A percentile compares a stretch with the other conserved stretches of the same genome.
phyloP scores from a whole-genome alignment of 2,797 vertebrate species.

The Danio albolineatus region DNA sequence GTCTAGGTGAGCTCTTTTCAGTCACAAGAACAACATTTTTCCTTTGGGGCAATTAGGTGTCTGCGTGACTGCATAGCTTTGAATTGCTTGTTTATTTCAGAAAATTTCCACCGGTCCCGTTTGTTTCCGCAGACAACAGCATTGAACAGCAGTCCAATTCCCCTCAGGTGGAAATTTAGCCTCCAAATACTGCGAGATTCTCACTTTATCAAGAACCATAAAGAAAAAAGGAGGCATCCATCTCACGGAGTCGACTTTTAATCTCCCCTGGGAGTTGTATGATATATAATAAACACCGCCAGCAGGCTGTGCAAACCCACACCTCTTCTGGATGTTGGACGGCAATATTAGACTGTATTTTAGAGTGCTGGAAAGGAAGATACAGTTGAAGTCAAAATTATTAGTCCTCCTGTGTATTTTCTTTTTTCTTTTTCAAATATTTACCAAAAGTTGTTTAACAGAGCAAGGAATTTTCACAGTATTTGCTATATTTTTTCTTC shows the following conservation, averaged over 20 bases:
- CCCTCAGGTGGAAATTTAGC: slow-evolving; percentile 29
- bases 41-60: background rate
- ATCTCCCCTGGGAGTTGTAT: slow-evolving; percentile 37
- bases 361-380: slow-evolving; percentile 1
- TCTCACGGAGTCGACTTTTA: slow-evolving; percentile 32
- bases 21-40: background rate
- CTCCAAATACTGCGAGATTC: slow-evolving; percentile 42
- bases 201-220: slow-evolving; percentile 39
- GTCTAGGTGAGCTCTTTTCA: slow-evolving; percentile 3
- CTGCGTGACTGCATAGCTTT: background rate
- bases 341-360: background rate
- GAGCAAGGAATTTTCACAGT: too few species aligned
- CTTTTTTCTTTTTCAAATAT: too few species aligned
- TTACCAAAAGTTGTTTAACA: too few species aligned
- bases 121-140: slow-evolving; percentile 22
- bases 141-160: slow-evolving; percentile 6
- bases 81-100: slow-evolving; percentile 20
- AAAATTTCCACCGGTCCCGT: slow-evolving; percentile 19
- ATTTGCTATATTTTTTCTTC: too few species aligned
- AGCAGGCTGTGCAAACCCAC: slow-evolving; percentile 15
- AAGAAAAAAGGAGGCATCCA: background rate
- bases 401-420: too few species aligned
- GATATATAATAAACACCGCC: slow-evolving; percentile 21
- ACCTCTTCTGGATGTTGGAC: background rate
- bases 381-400: background rate